These are phyloP conservation scores for Erebia ligea DNA, from an alignment of 2,888 invertebrate genomes.

Conservation along the genomic window DNA sequence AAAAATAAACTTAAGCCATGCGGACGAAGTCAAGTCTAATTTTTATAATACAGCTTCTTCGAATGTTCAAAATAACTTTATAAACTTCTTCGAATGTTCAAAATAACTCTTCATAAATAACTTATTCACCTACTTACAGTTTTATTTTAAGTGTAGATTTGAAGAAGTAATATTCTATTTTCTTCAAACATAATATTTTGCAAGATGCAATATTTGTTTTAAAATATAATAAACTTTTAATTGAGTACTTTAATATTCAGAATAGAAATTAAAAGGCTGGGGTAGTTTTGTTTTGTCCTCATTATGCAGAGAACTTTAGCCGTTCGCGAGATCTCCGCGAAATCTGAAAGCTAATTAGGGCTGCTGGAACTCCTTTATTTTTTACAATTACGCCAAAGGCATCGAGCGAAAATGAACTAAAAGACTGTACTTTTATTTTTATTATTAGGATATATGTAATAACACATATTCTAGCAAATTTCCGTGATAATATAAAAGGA, in stretches of 20 bases:
- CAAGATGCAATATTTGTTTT: conserved; percentile 7
- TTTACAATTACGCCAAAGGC: conserved; percentile 41
- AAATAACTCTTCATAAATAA: too few species aligned
- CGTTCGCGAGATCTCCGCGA: conserved; percentile 42
- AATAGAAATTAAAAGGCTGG: conserved; percentile 25
- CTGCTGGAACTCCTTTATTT: conserved; percentile 37
- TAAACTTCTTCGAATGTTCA: too few species aligned
- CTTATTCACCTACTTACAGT: too few species aligned
- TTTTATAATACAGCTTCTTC: too few species aligned
- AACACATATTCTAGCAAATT: too few species aligned
- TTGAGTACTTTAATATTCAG: conserved; percentile 23
- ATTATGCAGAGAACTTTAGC: conserved; percentile 36
- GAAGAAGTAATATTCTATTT: too few species aligned
- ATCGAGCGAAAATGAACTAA: conserved; percentile 11
- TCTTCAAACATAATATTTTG: neutral
- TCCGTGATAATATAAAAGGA: too few species aligned
- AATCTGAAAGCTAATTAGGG: conserved; percentile 46
- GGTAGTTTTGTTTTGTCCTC: conserved; percentile 39
- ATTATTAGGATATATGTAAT: too few species aligned
- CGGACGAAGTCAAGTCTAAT: too few species aligned
- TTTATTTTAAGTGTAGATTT: too few species aligned
- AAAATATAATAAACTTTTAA: conserved; percentile 28
- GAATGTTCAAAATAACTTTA: too few species aligned
- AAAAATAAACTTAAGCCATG: too few species aligned
- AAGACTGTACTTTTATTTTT: conserved; percentile 31